phyloP scores from a whole-genome alignment of 1,140 invertebrate species.

The Atta colombica region DNA sequence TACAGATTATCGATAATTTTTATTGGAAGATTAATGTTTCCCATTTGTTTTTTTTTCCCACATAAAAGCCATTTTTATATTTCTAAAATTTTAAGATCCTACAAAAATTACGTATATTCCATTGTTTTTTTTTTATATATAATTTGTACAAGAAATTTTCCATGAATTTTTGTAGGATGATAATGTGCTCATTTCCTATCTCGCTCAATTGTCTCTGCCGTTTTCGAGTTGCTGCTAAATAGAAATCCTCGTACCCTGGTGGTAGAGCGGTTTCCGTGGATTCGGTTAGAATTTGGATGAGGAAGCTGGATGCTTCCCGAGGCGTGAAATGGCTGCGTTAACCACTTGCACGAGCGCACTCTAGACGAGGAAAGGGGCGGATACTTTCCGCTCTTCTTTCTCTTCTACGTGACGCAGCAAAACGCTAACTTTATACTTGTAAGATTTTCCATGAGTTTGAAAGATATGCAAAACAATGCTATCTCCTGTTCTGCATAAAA shows the following conservation, averaged over 20 bases:
- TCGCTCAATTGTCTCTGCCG: conserved; percentile 69
- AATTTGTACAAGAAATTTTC: neutral
- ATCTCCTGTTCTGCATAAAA: conserved; percentile 43
- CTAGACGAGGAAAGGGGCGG: conserved; percentile 70
- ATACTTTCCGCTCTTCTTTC: conserved; percentile 56
- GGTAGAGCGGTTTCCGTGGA: conserved; percentile 75
- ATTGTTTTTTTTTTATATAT: neutral
- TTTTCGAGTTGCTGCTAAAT: conserved; percentile 78
- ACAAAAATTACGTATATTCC: neutral
- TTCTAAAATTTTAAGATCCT: neutral
- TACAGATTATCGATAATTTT: neutral
- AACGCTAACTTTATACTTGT: conserved; percentile 44
- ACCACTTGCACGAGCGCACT: conserved; percentile 79
- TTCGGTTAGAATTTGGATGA: conserved; percentile 85
- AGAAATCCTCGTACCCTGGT: conserved; percentile 80
- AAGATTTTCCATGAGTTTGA: conserved; percentile 54
- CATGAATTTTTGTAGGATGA: conserved; percentile 43
- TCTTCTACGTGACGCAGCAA: conserved; percentile 35
- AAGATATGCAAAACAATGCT: conserved; percentile 50
- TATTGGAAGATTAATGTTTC: neutral
- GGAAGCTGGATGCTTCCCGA: conserved; percentile 83
- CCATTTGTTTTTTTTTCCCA: neutral
- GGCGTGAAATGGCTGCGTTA: conserved; percentile 86
- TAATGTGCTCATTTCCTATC: conserved; percentile 50
- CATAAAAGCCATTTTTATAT: neutral